Percentiles rank a stretch among this genome's conserved stretches.
These are phyloP conservation scores for Atethmia centrago DNA, from an alignment of 2,888 invertebrate species.

Conservation along the genomic window DNA sequence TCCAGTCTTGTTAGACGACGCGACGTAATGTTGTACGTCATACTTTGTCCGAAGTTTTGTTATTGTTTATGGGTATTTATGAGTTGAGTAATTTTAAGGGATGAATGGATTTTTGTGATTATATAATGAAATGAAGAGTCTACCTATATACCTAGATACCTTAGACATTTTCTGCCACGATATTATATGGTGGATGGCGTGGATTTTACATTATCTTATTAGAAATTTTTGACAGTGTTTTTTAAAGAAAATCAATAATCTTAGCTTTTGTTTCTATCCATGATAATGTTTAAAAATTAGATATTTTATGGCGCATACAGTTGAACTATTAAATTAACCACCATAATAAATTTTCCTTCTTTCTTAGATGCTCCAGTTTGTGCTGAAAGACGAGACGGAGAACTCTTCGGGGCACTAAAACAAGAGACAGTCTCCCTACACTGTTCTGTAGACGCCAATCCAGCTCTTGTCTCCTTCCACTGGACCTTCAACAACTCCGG, in stretches of 20 bases:
- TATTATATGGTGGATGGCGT: neutral
- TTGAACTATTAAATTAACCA: neutral
- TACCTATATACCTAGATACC: too few species aligned
- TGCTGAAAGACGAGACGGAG: slow-evolving; percentile 93
- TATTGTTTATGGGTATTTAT: slow-evolving; percentile 47
- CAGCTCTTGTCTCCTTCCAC: slow-evolving; percentile 95
- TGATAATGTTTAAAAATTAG: neutral
- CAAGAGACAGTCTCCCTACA: slow-evolving; percentile 96
- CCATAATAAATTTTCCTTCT: neutral
- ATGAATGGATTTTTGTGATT: neutral
- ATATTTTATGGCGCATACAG: too few species aligned
- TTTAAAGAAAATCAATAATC: neutral
- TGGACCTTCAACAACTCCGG: slow-evolving; percentile 98
- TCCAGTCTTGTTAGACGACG: slow-evolving; percentile 42
- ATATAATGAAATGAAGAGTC: too few species aligned
- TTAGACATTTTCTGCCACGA: neutral
- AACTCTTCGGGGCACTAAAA: slow-evolving; percentile 96
- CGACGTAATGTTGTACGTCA: slow-evolving; percentile 47
- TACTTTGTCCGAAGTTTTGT: slow-evolving; percentile 44
- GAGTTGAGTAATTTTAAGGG: neutral
- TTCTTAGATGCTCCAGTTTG: slow-evolving; percentile 94
- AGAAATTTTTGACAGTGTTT: neutral
- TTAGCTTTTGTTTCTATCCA: neutral
- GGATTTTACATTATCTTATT: too few species aligned
- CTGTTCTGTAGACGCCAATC: slow-evolving; percentile 97